Base-by-base conservation (phyloP, 2,797 vertebrate species). In the Tiaroga cobitis region DNA sequence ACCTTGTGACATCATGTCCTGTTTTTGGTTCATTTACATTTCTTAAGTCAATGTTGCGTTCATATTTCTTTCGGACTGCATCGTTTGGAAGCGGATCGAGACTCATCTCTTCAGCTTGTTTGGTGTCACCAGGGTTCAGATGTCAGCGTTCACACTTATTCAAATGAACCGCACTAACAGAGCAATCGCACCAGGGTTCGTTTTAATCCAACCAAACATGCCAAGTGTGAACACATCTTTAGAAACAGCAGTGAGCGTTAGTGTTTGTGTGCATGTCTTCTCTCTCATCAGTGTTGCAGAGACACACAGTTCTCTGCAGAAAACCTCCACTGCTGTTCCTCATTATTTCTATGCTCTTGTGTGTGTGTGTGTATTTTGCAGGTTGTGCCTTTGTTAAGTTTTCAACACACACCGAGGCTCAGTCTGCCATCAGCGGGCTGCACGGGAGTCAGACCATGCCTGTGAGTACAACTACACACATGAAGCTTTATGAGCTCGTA, bases 361-460 rank as follows among this genome's bases (percentile, higher is more conserved):
- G 72, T 69, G 37, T 79, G 21, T 56, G 51, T 78, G n/a, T 81
- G 63, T 69, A 59, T 67, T 68, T 86, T 86, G 9, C 67, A 89
- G 88, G 85, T 72, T 91, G 85, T 86, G 88, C 88, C 78, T 88
- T 89, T 93, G 96, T 96, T 88, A 96, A 96, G 85, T 96, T 95
- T 0, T 95, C 96, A 73, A 96, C 95, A 90, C 96, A 96, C n/a
- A 94, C 95, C 0, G 96, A 96, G 91, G 96, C 96, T 0, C 96
- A 96, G 92, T 95, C 95, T 34, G 96, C 96, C 84, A 96, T 96
- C 92, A 94, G 93, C 86, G 94, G 94, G 83, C 95, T 96, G 86
- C 96, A 96, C 0, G 95, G 95, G 90, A 96, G 95, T 90, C 94
- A 96, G 90, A 96, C 96, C 86, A 96, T 96, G 96, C 95, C 96